A percentile compares a stretch with the other conserved stretches of the same genome.
These are phyloP conservation scores for Altica lythri DNA, from an alignment of 2,888 invertebrate species.

Conservation along the genomic window DNA sequence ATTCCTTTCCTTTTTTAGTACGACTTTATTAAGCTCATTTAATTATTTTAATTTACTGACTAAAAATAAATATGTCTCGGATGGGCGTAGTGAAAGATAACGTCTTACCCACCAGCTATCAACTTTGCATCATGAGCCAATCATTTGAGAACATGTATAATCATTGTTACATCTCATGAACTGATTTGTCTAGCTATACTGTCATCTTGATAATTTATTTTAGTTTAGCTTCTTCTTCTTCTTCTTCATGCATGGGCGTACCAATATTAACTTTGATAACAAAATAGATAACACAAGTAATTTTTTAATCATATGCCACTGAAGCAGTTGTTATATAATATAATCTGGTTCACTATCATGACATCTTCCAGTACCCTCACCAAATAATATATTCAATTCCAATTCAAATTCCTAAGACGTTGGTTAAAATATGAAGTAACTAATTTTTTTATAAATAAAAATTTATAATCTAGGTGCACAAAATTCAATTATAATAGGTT, in stretches of 20 bases:
- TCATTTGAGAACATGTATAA: slow-evolving; percentile 37
- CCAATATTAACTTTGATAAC: slow-evolving; percentile 10
- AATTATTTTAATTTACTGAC: slow-evolving; percentile 26
- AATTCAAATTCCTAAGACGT: too few relatives aligned
- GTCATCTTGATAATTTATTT: slow-evolving; percentile 37
- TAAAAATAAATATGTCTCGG: slow-evolving; percentile 38
- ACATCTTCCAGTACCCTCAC: too few relatives aligned
- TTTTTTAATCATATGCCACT: too few relatives aligned
- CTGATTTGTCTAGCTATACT: slow-evolving; percentile 39
- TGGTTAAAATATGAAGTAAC: too few relatives aligned
- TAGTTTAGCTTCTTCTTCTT: slow-evolving; percentile 19
- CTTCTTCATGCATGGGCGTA: slow-evolving; percentile 9
- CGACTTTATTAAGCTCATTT: slow-evolving; percentile 13
- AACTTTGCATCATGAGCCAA: slow-evolving; percentile 36
- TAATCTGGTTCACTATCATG: too few relatives aligned
- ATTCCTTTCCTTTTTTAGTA: slow-evolving; percentile 8
- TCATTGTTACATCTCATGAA: slow-evolving; percentile 34
- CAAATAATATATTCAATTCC: too few relatives aligned
- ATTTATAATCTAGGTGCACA: too few relatives aligned
- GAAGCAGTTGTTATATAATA: too few relatives aligned
- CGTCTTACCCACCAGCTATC: slow-evolving; percentile 40
- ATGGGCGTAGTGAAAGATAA: slow-evolving; percentile 36
- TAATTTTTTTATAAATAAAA: too few relatives aligned
- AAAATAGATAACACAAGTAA: too few relatives aligned
- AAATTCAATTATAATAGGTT: too few relatives aligned